Percentiles rank a stretch among this genome's conserved stretches.
Conservation (phyloP, 2,113 vertebrate genomes). For the Dromiciops gliroides region DNA sequence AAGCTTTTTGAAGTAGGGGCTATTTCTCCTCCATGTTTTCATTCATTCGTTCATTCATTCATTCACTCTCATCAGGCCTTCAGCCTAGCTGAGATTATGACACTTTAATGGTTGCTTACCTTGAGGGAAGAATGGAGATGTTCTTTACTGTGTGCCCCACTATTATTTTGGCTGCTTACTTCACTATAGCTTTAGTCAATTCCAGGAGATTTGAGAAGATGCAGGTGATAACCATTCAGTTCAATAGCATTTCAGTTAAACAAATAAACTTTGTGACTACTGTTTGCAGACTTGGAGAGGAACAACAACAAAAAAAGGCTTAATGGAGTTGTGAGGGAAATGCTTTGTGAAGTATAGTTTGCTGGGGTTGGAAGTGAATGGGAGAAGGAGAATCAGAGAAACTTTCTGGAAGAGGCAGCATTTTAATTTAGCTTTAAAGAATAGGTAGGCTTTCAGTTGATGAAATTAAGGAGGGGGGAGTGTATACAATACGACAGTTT, state of each 20-base stretch:
- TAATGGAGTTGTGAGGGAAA: neutral
- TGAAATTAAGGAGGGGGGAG: neutral
- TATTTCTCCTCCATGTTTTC: neutral
- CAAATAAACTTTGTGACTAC: neutral
- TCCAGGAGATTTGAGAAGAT: neutral
- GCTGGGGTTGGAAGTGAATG: neutral
- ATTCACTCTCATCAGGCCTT: neutral
- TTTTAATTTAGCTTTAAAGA: neutral
- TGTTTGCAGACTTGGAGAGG: neutral
- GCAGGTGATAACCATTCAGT: neutral
- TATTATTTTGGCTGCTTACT: neutral
- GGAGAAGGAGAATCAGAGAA: neutral
- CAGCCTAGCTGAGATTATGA: neutral
- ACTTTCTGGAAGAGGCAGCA: neutral
- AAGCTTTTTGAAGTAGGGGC: neutral
- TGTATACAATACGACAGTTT: neutral
- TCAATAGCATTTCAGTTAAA: neutral
- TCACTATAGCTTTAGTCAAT: neutral
- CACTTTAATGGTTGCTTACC: neutral
- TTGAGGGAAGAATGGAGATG: neutral
- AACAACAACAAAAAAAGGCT: neutral
- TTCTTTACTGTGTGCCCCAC: neutral
- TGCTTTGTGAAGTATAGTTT: neutral
- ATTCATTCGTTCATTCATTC: no score
- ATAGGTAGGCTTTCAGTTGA: neutral